phyloP scores from a whole-genome alignment of 2,888 invertebrate species.

The Atrina japonica region DNA sequence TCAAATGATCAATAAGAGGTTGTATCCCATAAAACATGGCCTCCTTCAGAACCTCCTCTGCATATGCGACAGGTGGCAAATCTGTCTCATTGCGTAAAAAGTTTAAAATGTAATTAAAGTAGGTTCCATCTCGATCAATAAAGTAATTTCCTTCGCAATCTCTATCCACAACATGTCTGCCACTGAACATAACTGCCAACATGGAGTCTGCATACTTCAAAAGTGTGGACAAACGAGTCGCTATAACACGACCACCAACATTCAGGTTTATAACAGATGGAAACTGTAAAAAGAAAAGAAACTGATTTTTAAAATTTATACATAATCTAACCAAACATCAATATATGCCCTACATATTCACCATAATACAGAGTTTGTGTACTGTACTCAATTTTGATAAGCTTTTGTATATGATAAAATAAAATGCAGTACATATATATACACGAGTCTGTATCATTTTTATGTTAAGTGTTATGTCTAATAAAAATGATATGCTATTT shows the following conservation, averaged over 20 bases:
- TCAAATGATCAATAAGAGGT: slow-evolving; percentile 60
- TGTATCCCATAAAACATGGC: slow-evolving; percentile 71
- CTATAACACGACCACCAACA: slow-evolving; percentile 71
- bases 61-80: slow-evolving; percentile 61
- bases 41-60: slow-evolving; percentile 67
- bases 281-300: slow-evolving; percentile 55
- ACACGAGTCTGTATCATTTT: too few species aligned
- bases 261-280: slow-evolving; percentile 69
- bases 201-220: slow-evolving; percentile 70
- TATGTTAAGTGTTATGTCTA: too few species aligned
- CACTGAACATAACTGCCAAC: slow-evolving; percentile 77
- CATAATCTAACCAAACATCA: too few species aligned
- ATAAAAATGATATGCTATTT: too few species aligned
- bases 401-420: too few species aligned
- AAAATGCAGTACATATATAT: too few species aligned
- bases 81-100: slow-evolving; percentile 68
- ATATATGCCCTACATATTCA: too few species aligned
- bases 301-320: too few species aligned
- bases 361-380: background rate
- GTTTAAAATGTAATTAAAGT: slow-evolving; percentile 71
- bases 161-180: slow-evolving; percentile 67
- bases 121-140: slow-evolving; percentile 73
- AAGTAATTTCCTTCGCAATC: slow-evolving; percentile 70
- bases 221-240: slow-evolving; percentile 71
- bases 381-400: background rate